Evolutionary conservation across 2,888 invertebrate genomes (phyloP).

Genomic region (Brachycybe producta): DNA sequence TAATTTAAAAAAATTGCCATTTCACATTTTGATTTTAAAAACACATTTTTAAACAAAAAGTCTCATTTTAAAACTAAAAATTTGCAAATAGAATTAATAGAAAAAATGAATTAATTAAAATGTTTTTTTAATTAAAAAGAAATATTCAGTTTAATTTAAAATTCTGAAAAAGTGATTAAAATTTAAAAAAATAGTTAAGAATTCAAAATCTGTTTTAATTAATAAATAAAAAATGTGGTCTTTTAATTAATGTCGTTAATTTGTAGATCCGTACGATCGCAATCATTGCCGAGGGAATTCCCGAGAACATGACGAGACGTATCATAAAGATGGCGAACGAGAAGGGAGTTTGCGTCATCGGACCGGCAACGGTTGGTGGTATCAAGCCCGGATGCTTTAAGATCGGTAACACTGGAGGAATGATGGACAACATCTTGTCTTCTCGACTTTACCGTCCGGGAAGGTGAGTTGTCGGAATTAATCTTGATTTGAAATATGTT

Average conservation of each 20-base stretch:
- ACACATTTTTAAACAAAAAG: no score
- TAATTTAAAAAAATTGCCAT: no score
- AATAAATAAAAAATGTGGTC: no score
- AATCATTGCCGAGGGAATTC: conserved; percentile 98
- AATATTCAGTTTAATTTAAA: no score
- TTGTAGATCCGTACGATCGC: conserved; percentile 79
- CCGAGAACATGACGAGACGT: conserved; percentile 94
- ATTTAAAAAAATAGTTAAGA: no score
- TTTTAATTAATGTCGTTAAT: neutral
- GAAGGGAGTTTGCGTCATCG: conserved; percentile 76
- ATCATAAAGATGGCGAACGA: conserved; percentile 71
- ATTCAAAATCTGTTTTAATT: no score
- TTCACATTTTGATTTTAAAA: no score
- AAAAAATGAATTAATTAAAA: no score
- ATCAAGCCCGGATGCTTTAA: conserved; percentile 98
- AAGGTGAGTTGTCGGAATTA: conserved; percentile 30
- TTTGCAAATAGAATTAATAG: no score
- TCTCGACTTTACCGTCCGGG: conserved; percentile 94
- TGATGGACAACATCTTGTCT: conserved; percentile 98
- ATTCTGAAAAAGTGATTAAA: neutral
- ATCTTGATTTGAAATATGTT: neutral
- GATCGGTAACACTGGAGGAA: conserved; percentile 98
- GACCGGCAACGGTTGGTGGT: conserved; percentile 91
- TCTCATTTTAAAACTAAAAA: no score
- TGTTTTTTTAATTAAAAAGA: no score